Base-by-base conservation (phyloP, 2,888 invertebrate species). In the Meteorus colon region DNA sequence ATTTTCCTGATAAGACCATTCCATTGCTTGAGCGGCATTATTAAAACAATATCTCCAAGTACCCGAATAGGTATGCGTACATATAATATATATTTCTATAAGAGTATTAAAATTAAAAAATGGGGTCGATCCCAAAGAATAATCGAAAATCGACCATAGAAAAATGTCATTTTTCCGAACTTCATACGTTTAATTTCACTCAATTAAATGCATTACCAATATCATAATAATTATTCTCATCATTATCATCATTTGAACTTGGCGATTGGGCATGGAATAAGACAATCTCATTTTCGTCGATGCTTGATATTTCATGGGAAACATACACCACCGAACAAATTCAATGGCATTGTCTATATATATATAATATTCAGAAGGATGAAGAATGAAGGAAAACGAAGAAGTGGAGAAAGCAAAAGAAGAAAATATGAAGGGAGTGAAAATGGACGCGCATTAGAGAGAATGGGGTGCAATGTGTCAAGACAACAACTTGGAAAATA, bases 261-360 rank as follows among this genome's bases (percentile, higher is more conserved):
- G 4, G 29, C n/a, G 2, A 51, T 4, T 34, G 31, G 65, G 70
- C 71, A 41, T 80, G 78, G 80, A 84, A 83, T 83, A 81, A 82
- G 81, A 83, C 82, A 86, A 87, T 85, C 84, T 85, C 83, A 85
- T 87, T 86, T 77, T 55, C 5, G 19, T 81, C 74, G 75, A 80
- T 81, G 83, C 83, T 86, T 85, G 86, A 86, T 87, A 86, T 87
- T 86, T 86, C 85, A 86, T 85, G 85, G 82, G 84, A 85, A 85
- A 82, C 19, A 73, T 34, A 65, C 37, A 34, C 5, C 4, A 37
- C 19, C 67, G 34, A 51, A 60, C 70, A 63, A 72, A 63, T 69
- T 45, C 41, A 69, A 59, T 60, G 68, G 45, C 2, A 37, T n/a
- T n/a, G n/a, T n/a, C n/a, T n/a, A n/a, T n/a, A 24, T 37, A 48